A percentile compares a stretch with the other conserved stretches of the same genome.
phyloP scores from a whole-genome alignment of 2,113 vertebrate genomes.

The Mirza zaza region DNA sequence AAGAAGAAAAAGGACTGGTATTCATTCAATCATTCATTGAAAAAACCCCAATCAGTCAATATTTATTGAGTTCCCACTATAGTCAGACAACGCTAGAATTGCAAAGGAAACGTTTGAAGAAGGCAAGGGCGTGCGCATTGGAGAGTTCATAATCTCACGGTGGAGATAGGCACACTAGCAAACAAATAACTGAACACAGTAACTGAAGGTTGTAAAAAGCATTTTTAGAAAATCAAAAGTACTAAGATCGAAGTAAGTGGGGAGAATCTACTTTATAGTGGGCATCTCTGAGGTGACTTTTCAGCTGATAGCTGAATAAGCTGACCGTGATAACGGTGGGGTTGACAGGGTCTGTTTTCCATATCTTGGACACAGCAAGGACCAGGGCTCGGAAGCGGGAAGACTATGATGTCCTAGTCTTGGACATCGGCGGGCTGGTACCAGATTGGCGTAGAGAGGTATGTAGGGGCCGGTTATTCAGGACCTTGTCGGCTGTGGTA shows the following conservation, averaged over 20 bases:
- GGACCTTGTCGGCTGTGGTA: background rate
- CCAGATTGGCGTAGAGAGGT: background rate
- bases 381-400: background rate
- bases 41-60: background rate
- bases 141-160: background rate
- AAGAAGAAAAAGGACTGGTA: background rate
- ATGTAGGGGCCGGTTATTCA: background rate
- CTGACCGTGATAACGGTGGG: background rate
- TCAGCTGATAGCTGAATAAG: background rate
- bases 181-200: background rate
- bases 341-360: rapidly evolving
- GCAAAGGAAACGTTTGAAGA: background rate
- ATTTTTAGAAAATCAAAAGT: background rate
- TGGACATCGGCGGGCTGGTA: rapidly evolving
- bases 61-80: background rate
- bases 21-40: background rate
- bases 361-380: background rate
- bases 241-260: background rate
- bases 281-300: background rate
- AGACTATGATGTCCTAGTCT: background rate
- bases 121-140: background rate
- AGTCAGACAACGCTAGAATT: background rate
- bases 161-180: background rate
- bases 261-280: background rate
- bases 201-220: background rate